Base-by-base conservation (phyloP, 2,888 invertebrate genomes). In the Drosophila neotestacea region DNA sequence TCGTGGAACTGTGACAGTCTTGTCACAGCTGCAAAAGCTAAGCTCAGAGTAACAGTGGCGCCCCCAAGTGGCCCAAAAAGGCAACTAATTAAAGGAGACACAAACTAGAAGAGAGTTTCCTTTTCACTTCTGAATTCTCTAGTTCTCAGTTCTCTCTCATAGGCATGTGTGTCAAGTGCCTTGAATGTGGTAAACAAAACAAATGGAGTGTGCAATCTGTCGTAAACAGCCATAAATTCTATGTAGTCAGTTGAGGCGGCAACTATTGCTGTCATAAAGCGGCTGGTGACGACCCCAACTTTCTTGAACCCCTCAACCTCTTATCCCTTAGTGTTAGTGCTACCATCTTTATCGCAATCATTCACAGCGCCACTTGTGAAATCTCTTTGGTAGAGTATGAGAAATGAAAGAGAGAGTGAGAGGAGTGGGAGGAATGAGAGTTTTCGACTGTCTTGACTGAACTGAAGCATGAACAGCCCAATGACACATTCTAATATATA, bases 161-260 rank as follows among this genome's bases (percentile, higher is more conserved):
- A 38, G 59, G 60, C 52, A 85, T 73, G 68, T 85, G 79, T 88
- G 84, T 85, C 89, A 86, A 85, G 89, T 85, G 81, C 64, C 65
- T 70, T 27, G 66, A 73, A 76, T 85, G 83, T 76, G 80, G 80
- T 77, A 86, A 89, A 81, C 80, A 90, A 87, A 88, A 89, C 85
- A 87, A 88, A 88, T 88, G 90, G 85, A 83, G 90, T 90, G 88
- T 88, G 88, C 88, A 88, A 88, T 90, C 88, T 86, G 89, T 79
- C 83, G 89, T 83, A 86, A 89, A 86, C 90, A 89, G 85, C 78
- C 86, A 89, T 89, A 89, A 86, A 86, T 89, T 82, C 80, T 59
- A 52, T 70, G 72, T 73, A 75, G 72, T 61, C 63, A 67, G 69
- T 70, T 69, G 47, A 68, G 48, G 69, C 60, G 67, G 70, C 64